Evolutionary conservation across 30 jellyfish, hydroid and myxozoan genomes (phyloP).

Genomic region (Aurelia coerulea): DNA sequence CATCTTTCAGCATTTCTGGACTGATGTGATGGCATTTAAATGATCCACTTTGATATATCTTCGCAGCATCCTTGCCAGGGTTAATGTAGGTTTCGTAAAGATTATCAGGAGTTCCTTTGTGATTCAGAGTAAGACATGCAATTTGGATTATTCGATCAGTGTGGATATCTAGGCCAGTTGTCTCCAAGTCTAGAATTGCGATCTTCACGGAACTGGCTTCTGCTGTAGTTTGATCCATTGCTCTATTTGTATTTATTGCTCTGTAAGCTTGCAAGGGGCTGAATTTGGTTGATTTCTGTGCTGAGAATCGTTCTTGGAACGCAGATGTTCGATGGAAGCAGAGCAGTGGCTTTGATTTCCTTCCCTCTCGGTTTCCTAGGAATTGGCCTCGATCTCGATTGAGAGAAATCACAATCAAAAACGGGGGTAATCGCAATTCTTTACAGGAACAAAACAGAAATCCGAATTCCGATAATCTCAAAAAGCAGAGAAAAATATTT

Average conservation of each 20-base stretch:
- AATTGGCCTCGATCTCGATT: no score
- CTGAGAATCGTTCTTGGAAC: no score
- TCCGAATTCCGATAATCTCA: no score
- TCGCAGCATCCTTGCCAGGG: conserved; percentile 51
- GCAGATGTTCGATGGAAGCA: no score
- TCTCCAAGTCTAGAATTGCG: conserved; percentile 59
- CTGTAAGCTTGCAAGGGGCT: not conserved
- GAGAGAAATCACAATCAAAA: no score
- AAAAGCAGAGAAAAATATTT: no score
- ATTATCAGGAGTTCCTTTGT: not conserved
- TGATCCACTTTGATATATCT: not conserved
- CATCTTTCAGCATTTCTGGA: conserved; percentile 10
- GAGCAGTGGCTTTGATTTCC: no score
- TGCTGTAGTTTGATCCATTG: not conserved
- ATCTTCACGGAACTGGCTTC: not conserved
- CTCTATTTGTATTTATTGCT: not conserved
- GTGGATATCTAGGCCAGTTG: conserved; percentile 48
- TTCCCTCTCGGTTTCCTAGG: no score
- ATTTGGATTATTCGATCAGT: conserved; percentile 46
- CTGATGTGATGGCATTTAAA: conserved; percentile 8
- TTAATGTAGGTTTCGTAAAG: conserved; percentile 53
- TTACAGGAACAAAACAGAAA: no score
- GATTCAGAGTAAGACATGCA: conserved; percentile 20
- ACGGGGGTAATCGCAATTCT: no score
- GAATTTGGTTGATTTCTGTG: not conserved